Evolutionary conservation across 1,140 invertebrate species (phyloP), one percentile per base, ranked within the genome.

Genomic region (Drosophila erecta): DNA sequence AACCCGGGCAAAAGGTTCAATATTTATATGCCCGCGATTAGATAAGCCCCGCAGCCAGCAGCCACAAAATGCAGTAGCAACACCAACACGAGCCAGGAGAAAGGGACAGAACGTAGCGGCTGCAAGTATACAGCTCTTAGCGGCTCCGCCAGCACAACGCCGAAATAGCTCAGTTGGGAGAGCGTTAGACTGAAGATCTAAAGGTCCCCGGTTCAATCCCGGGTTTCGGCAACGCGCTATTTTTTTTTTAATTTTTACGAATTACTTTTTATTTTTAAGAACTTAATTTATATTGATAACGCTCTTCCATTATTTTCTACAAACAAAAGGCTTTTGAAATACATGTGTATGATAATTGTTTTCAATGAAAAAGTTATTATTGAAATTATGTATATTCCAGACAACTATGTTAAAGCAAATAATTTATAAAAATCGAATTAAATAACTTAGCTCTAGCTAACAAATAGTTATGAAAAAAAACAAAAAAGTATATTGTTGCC

Each of bases 121-220:
- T 43, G 17, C 11, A 10, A 47, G 27, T 46, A 75, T 24, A 53
- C 3, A n/a, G 11, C 14, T 46, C 8, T 69, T 69, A 22, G 55
- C 12, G n/a, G n/a, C n/a, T n/a, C n/a, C n/a, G 10, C 5, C 8
- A 0, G 1, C 57, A 66, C 4, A 14, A 24, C 17, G 15, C 72
- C 72, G 72, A 75, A 75, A 75, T 95, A 95, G 94, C 94, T 95
- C 94, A 95, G 95, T 95, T 95, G 95, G 95, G 95, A 95, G 95
- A 95, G 95, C 95, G 95, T 95, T 95, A 95, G 95, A 95, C 95
- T 95, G 95, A 95, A 95, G 95, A 95, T 95, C 95, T 95, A 95
- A 95, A 95, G 94, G 95, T 95, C 95, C 95, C 94, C 93, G 94
- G 95, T 95, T 95, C 94, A 93, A 95, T 95, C 94, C 94, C 94